Evolutionary conservation across 2,888 invertebrate genomes (phyloP).

Genomic region (Drosophila parthenogenetica): DNA sequence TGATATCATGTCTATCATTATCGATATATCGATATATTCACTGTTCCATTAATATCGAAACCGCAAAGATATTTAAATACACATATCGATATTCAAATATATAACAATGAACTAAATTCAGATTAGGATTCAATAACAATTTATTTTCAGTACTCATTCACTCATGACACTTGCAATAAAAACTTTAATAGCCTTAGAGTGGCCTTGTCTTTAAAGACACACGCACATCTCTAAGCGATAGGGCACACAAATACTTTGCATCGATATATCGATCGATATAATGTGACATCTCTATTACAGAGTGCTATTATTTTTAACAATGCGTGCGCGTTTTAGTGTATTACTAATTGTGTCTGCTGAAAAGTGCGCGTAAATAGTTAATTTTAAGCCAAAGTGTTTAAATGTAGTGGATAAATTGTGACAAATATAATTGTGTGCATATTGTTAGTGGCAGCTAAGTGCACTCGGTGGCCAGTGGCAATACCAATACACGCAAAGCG

Average conservation of each 20-base stretch:
- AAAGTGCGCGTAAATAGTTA: conserved; percentile 25
- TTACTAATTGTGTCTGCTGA: conserved; percentile 19
- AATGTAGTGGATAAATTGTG: not conserved
- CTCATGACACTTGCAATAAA: too few relatives aligned
- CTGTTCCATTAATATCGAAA: not conserved
- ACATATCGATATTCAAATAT: not conserved
- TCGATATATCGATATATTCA: conserved; percentile 39
- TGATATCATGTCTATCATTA: conserved; percentile 33
- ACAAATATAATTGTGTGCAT: conserved; percentile 9
- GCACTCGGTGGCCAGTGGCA: conserved; percentile 11
- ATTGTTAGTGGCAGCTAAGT: conserved; percentile 24
- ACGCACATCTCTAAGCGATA: conserved; percentile 12
- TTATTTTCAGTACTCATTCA: too few relatives aligned
- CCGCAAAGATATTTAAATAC: not conserved
- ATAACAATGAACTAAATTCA: too few relatives aligned
- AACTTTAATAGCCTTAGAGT: not conserved
- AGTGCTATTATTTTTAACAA: conserved; percentile 46
- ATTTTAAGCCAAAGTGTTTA: conserved; percentile 16
- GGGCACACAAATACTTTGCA: not conserved
- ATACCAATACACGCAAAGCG: conserved; percentile 23
- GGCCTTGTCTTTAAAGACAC: too few relatives aligned
- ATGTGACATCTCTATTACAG: conserved; percentile 34
- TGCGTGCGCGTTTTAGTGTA: conserved; percentile 46
- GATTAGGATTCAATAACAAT: too few relatives aligned
- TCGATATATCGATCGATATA: conserved; percentile 31